Percentiles rank a stretch among this genome's conserved stretches.
Evolutionary conservation across 2,113 vertebrate genomes (phyloP).

Genomic region (Myrmecophaga tridactyla): DNA sequence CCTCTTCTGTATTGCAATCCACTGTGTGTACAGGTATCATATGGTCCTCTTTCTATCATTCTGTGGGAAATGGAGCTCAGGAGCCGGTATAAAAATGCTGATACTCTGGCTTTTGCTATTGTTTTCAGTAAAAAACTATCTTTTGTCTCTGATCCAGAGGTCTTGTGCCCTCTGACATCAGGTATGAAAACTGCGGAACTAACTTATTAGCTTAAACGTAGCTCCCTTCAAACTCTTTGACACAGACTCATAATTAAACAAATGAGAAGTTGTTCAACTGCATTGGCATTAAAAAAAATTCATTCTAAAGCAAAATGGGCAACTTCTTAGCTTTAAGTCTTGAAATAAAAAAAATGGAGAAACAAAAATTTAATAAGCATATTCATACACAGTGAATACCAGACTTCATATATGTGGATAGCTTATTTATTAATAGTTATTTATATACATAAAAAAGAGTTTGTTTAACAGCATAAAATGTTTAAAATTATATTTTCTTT

Average conservation of each 20-base stretch:
- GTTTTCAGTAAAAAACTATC: neutral
- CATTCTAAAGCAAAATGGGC: too few relatives aligned
- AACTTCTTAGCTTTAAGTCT: slow-evolving; percentile 37
- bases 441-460: neutral
- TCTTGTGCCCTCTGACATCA: neutral
- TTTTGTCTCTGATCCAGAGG: neutral
- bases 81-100: slow-evolving; percentile 26
- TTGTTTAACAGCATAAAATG: neutral
- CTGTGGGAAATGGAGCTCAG: neutral
- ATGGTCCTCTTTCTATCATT: neutral
- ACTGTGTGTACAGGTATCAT: neutral
- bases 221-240: neutral
- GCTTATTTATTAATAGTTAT: neutral
- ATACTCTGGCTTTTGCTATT: neutral
- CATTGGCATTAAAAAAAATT: neutral
- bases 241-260: slow-evolving; percentile 33
- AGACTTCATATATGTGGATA: neutral
- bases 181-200: neutral
- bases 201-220: neutral
- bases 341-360: neutral
- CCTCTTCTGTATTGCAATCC: neutral
- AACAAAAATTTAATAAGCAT: slow-evolving; percentile 9
- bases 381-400: neutral
- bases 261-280: neutral
- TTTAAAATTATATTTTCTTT: slow-evolving; percentile 6